Evolutionary conservation across 2,113 vertebrate genomes (phyloP).

Genomic region (Thermophis baileyi): DNA sequence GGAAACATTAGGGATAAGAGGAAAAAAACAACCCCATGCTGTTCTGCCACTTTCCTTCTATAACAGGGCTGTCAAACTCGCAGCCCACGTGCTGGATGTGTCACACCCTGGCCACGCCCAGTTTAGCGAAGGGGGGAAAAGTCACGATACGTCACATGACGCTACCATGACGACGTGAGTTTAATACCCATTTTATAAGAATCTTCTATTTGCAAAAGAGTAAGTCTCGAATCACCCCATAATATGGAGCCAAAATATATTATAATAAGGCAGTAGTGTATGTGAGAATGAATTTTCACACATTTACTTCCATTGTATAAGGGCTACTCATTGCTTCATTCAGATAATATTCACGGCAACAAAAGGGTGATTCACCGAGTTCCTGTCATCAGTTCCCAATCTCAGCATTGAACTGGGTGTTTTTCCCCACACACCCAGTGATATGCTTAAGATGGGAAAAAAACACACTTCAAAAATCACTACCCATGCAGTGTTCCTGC

Average conservation of each 20-base stretch:
- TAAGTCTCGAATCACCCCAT: background rate
- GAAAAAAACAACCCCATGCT: background rate
- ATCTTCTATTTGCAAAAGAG: background rate
- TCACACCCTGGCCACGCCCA: no score
- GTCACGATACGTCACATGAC: fast-evolving
- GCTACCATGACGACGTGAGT: no score
- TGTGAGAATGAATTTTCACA: background rate
- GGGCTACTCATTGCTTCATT: background rate
- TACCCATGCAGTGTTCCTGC: background rate
- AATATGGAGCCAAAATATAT: background rate
- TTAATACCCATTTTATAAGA: no score
- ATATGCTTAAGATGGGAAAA: background rate
- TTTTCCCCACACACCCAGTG: background rate
- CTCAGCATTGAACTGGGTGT: background rate
- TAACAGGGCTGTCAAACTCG: no score
- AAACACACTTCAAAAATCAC: background rate
- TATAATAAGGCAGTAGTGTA: background rate
- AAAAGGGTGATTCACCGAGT: background rate
- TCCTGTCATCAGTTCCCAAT: background rate
- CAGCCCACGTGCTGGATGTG: no score
- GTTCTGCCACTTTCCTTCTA: background rate
- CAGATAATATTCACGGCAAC: background rate
- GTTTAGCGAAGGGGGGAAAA: no score
- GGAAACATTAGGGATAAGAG: background rate
- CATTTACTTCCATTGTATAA: background rate